Conservation (phyloP, 2,113 vertebrate species). For the Stercorarius parasiticus region DNA sequence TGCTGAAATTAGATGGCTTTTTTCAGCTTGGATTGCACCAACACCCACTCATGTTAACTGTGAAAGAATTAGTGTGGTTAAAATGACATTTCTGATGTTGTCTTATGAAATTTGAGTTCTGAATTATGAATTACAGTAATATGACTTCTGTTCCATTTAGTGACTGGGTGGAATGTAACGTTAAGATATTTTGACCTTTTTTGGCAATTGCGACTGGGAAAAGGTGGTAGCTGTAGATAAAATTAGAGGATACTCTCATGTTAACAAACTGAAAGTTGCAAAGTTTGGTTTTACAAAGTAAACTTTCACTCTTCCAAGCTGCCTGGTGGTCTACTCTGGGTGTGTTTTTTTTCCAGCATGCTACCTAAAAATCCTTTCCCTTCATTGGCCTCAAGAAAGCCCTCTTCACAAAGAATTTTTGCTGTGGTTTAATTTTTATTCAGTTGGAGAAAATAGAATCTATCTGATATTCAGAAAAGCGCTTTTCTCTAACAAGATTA, state of each 20-base stretch:
- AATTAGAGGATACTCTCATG: constrained; percentile 70
- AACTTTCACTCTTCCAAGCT: constrained; percentile 43
- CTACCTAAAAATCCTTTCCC: neutral
- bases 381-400: constrained; percentile 2
- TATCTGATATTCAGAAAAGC: neutral
- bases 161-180: constrained; percentile 64
- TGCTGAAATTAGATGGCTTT: constrained; percentile 81
- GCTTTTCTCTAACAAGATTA: neutral
- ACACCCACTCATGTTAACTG: constrained; percentile 79
- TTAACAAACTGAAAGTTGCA: constrained; percentile 65
- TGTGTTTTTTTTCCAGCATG: neutral
- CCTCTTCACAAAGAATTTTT: neutral
- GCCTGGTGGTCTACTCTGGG: constrained; percentile 2
- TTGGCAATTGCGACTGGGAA: constrained; percentile 54
- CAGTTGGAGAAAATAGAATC: neutral
- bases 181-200: constrained; percentile 61
- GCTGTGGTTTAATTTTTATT: neutral
- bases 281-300: constrained; percentile 66
- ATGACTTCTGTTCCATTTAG: constrained; percentile 59
- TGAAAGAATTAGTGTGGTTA: constrained; percentile 69
- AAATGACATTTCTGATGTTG: constrained; percentile 72
- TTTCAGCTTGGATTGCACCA: constrained; percentile 79
- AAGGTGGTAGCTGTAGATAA: constrained; percentile 61
- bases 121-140: constrained; percentile 73
- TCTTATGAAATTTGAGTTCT: constrained; percentile 76